phyloP scores from a whole-genome alignment of 2,797 vertebrate genomes.

The Helarctos malayanus region DNA sequence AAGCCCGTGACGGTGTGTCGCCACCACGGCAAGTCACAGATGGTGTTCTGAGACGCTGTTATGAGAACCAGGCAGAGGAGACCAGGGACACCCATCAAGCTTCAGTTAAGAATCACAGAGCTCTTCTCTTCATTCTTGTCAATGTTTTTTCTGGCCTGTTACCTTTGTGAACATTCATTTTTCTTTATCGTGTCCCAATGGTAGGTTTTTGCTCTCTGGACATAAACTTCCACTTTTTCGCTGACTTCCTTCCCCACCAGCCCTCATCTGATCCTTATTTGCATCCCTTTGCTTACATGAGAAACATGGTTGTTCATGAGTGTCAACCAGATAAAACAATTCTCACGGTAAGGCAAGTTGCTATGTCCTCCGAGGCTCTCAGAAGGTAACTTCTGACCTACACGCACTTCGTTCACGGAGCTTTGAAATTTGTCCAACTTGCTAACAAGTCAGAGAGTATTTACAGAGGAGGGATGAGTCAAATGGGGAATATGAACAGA shows the following conservation, averaged over 20 bases:
- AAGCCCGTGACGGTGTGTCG: neutral
- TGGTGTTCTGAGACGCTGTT: neutral
- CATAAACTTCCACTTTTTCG: neutral
- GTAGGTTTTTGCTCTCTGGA: neutral
- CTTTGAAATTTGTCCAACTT: conserved; percentile 79
- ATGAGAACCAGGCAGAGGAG: neutral
- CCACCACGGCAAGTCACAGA: neutral
- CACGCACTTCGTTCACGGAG: conserved; percentile 42
- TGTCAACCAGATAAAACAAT: neutral
- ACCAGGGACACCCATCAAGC: neutral
- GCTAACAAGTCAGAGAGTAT: conserved; percentile 78
- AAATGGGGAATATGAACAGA: conserved; percentile 79
- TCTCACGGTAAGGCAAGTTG: conserved; percentile 37
- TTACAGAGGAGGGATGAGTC: conserved; percentile 80
- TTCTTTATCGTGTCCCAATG: conserved; percentile 3
- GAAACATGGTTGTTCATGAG: neutral
- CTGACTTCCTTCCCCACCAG: neutral
- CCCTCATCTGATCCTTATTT: conserved; percentile 43
- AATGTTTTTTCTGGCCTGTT: conserved; percentile 7
- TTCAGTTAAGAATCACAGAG: neutral
- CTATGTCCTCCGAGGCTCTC: conserved; percentile 20
- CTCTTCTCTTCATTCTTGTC: neutral
- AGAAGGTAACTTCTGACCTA: conserved; percentile 72
- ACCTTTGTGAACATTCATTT: conserved; percentile 11
- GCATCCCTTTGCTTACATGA: neutral